These are phyloP conservation scores for Tetrao urogallus DNA, from an alignment of 2,113 vertebrate species.

Conservation along the genomic window DNA sequence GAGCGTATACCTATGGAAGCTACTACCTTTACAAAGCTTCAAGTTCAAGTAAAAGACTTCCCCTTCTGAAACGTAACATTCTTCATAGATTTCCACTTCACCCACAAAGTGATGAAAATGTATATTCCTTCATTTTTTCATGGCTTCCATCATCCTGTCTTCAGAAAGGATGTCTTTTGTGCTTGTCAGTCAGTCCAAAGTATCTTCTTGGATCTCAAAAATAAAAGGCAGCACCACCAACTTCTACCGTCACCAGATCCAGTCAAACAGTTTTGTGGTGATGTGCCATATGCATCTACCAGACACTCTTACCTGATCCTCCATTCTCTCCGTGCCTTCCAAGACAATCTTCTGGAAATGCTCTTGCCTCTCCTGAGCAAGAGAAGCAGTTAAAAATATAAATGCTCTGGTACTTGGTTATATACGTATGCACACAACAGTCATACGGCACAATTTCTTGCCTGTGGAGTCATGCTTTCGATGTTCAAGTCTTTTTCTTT, in stretches of 20 bases:
- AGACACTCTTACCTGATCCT: constrained; percentile 77
- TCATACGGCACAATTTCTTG: constrained; percentile 25
- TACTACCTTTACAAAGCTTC: background rate
- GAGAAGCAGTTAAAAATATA: constrained; percentile 58
- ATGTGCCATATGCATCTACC: background rate
- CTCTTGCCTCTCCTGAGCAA: constrained; percentile 82
- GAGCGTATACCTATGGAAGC: background rate
- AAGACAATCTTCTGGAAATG: constrained; percentile 81
- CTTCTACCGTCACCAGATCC: background rate
- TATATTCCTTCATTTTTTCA: constrained; percentile 2
- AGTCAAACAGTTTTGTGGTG: background rate
- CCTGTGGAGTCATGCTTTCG: background rate
- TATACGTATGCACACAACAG: background rate
- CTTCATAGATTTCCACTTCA: constrained; percentile 41
- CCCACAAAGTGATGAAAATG: background rate
- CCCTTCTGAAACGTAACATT: constrained; percentile 23
- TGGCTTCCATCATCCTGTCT: background rate
- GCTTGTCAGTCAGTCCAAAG: background rate
- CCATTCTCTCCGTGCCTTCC: constrained; percentile 82
- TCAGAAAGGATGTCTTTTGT: constrained; percentile 7
- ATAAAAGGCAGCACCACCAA: background rate
- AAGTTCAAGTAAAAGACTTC: background rate
- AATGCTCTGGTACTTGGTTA: background rate
- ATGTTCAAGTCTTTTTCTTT: constrained; percentile 15
- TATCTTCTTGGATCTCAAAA: constrained; percentile 3